phyloP scores from a whole-genome alignment of 2,797 vertebrate genomes.

The Acrocephalus scirpaceus region DNA sequence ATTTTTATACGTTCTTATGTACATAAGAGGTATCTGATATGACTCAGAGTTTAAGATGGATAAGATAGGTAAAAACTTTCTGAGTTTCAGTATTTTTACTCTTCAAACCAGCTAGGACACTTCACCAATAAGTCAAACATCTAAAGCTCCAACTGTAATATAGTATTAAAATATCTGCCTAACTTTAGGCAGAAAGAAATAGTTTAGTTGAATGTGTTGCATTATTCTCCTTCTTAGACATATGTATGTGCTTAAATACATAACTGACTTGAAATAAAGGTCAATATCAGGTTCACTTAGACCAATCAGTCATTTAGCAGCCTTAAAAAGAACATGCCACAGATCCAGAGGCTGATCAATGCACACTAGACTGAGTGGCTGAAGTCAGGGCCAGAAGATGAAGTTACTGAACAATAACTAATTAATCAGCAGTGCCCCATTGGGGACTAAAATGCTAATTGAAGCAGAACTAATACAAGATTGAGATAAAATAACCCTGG shows the following conservation, averaged over 20 bases:
- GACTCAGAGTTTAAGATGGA: not conserved
- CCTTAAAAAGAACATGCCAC: not conserved
- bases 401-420: slow-evolving; percentile 58
- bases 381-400: slow-evolving; percentile 29
- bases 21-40: not conserved
- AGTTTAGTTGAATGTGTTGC: not conserved
- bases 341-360: slow-evolving; percentile 34
- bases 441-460: slow-evolving; percentile 51
- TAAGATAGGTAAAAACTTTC: not conserved
- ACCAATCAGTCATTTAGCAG: not conserved
- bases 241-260: not conserved
- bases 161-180: not conserved
- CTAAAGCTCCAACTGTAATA: not conserved
- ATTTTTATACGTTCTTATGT: not conserved
- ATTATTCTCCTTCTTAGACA: not conserved
- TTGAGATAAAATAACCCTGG: slow-evolving; percentile 49
- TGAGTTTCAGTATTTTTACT: not conserved
- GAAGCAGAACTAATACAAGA: slow-evolving; percentile 54
- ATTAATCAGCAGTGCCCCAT: slow-evolving; percentile 30
- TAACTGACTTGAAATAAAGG: not conserved
- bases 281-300: not conserved
- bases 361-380: slow-evolving; percentile 16
- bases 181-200: not conserved
- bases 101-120: not conserved
- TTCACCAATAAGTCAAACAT: not conserved